These are phyloP conservation scores for Drosophila serrata DNA, from an alignment of 1,140 invertebrate genomes.

Conservation along the genomic window DNA sequence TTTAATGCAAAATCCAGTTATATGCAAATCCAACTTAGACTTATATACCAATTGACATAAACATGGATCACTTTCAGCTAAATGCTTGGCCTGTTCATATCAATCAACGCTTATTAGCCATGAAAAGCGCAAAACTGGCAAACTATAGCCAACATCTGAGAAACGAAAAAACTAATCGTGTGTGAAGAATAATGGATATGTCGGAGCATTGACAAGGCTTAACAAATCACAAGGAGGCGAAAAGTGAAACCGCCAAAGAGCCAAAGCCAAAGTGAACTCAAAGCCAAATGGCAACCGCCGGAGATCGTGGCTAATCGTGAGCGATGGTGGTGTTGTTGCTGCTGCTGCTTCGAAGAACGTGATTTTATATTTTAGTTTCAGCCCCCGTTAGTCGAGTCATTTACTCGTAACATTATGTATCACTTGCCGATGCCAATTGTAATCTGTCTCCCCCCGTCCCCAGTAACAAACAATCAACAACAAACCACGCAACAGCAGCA, in stretches of 20 bases:
- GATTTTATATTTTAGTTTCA: constrained; percentile 58
- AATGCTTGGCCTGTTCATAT: constrained; percentile 29
- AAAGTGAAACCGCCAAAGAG: constrained; percentile 66
- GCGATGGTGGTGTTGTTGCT: constrained; percentile 53
- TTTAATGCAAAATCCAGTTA: constrained; percentile 1
- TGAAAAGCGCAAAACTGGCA: constrained; percentile 27
- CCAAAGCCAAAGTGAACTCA: constrained; percentile 49
- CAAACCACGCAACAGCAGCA: constrained; percentile 15
- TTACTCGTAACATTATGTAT: constrained; percentile 78
- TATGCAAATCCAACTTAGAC: constrained; percentile 15
- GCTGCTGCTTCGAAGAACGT: constrained; percentile 54
- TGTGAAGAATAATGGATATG: constrained; percentile 69
- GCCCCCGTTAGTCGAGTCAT: constrained; percentile 55
- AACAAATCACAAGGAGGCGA: constrained; percentile 70
- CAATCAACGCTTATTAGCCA: constrained; percentile 55
- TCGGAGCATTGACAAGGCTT: constrained; percentile 66
- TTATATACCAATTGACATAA: constrained; percentile 39
- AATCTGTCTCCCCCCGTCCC: constrained; percentile 53
- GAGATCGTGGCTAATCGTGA: constrained; percentile 70
- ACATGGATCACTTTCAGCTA: constrained; percentile 44
- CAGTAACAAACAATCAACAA: constrained; percentile 15
- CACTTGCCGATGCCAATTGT: constrained; percentile 69
- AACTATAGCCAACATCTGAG: constrained; percentile 21
- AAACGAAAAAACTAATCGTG: constrained; percentile 66
- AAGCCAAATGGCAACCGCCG: constrained; percentile 41